Base-by-base conservation (phyloP, 2,888 invertebrate species). In the Callyntrura sp. region DNA sequence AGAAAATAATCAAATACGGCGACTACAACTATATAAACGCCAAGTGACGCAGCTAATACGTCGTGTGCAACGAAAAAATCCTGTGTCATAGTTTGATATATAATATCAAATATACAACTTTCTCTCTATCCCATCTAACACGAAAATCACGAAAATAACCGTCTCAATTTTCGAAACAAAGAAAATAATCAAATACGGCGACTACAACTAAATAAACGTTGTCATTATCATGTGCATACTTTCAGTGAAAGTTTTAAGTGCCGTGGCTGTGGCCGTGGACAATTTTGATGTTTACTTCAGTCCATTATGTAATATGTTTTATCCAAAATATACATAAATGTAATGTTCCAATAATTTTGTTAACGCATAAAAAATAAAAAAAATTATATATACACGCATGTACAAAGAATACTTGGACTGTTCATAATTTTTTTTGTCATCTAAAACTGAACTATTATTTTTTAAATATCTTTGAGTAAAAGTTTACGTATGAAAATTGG, bases 11-110 rank as follows among this genome's bases (percentile, higher is more conserved):
- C n/a, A n/a, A n/a, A n/a, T n/a, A n/a, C n/a, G n/a, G n/a, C n/a
- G n/a, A n/a, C n/a, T n/a, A n/a, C n/a, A n/a, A n/a, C n/a, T n/a
- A n/a, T n/a, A n/a, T n/a, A n/a, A n/a, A 94, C 95, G 28, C 94
- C 95, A 65, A 94, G 94, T 91, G 95, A 92, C 91, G 93, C 93
- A 81, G 94, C 95, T 79, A 94, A 95, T 90, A 95, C 95, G 60
- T 95, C 95, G 91, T 95, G 95, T 93, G 95, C 95, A 45, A 95
- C 95, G 90, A 95, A 95, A 91, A 95, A 95, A 94, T 95, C 95
- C 65, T 95, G 95, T 94, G 94, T 94, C 90, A 94, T 95, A 94
- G 95, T 95, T 93, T 95, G 95, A 86, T 79, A 48, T n/a, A 28
- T 3, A 14, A 28, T 12, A 43, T n/a, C n/a, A n/a, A n/a, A n/a